phyloP scores from a whole-genome alignment of 2,888 invertebrate genomes.

The Protonemura montana region DNA sequence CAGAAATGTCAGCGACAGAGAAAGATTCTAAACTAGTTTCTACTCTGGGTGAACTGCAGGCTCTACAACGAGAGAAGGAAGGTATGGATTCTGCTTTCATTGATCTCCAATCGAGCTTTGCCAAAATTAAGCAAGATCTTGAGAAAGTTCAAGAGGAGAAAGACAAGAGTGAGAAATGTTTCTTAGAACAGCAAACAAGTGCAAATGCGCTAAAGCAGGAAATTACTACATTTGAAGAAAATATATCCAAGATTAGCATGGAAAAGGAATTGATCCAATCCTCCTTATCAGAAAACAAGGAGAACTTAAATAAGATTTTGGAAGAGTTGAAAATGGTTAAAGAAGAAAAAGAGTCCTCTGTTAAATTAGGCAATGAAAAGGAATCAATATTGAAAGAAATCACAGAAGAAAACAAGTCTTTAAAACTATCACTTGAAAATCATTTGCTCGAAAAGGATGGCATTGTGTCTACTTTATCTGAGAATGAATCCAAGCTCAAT shows the following conservation, averaged over 20 bases:
- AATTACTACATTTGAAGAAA: background rate
- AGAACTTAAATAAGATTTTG: slow-evolving; percentile 53
- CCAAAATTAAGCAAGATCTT: slow-evolving; percentile 16
- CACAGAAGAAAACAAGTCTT: background rate
- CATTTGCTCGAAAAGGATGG: slow-evolving; percentile 36
- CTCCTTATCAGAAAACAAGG: slow-evolving; percentile 59
- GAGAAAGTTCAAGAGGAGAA: slow-evolving; percentile 40
- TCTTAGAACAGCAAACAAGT: slow-evolving; percentile 46
- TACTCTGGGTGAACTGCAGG: slow-evolving; percentile 41
- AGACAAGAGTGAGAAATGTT: slow-evolving; percentile 46
- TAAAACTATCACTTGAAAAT: background rate
- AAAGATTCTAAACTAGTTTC: slow-evolving; percentile 42
- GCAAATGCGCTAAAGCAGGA: slow-evolving; percentile 9
- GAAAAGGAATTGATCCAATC: slow-evolving; percentile 57
- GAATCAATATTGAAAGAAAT: background rate
- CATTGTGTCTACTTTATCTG: slow-evolving; percentile 9
- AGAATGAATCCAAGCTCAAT: slow-evolving; percentile 31
- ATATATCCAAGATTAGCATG: background rate
- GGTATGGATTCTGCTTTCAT: background rate
- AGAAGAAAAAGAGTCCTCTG: slow-evolving; percentile 49
- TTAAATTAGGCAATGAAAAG: slow-evolving; percentile 40
- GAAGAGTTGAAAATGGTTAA: slow-evolving; percentile 37
- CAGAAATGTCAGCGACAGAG: slow-evolving; percentile 33
- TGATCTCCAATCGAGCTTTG: background rate
- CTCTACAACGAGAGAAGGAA: background rate